Evolutionary conservation across 2,888 invertebrate species (phyloP).

Genomic region (Epicampocera succincta): DNA sequence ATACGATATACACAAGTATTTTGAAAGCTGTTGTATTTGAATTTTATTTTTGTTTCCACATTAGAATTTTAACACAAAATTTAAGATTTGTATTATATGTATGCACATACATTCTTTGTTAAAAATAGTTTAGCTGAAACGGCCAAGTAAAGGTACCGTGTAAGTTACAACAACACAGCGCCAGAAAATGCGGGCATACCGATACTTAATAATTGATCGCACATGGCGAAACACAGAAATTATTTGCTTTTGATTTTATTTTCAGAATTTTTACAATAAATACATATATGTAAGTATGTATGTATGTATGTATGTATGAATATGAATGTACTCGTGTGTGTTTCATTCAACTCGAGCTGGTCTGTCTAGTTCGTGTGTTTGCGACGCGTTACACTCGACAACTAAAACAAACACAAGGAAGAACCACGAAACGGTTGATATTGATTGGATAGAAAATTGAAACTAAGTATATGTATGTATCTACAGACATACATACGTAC

Average conservation of each 20-base stretch:
- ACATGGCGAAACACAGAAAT: conserved; percentile 31
- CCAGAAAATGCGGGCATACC: conserved; percentile 23
- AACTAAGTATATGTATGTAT: background rate
- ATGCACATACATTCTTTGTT: conserved; percentile 41
- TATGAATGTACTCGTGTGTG: no score
- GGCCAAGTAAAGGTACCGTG: conserved; percentile 50
- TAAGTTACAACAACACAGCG: conserved; percentile 27
- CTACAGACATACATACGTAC: no score
- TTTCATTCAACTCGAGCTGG: background rate
- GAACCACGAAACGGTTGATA: conserved; percentile 44
- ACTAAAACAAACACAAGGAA: conserved; percentile 57
- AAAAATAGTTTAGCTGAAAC: conserved; percentile 67
- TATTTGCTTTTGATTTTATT: conserved; percentile 10
- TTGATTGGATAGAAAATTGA: conserved; percentile 58
- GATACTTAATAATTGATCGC: conserved; percentile 53
- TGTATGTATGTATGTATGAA: no score
- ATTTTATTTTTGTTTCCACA: background rate
- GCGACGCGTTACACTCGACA: conserved; percentile 49
- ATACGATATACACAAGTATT: conserved; percentile 23
- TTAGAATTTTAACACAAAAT: conserved; percentile 1
- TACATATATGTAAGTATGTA: no score
- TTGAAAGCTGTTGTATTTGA: background rate
- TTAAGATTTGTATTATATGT: conserved; percentile 55
- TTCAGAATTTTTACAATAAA: background rate
- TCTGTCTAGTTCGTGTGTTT: conserved; percentile 42